Evolutionary conservation across 92 coral and sea anemone species (phyloP).

Genomic region (Diadumene lineata): DNA sequence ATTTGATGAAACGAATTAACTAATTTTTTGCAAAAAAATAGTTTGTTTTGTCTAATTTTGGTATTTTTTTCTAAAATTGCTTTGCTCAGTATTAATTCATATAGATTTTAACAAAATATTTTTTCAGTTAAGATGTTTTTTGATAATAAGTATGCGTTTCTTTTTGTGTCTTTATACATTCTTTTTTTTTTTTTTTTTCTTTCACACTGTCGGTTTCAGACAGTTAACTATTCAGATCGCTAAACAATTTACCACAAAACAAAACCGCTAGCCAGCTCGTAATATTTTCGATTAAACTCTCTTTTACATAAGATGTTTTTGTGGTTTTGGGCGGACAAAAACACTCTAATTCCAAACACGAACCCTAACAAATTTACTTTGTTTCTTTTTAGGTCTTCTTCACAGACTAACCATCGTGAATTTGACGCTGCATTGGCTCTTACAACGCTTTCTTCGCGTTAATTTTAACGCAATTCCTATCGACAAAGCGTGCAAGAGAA

Average conservation of each 20-base stretch:
- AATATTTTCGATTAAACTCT: slow-evolving; percentile 4
- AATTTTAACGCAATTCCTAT: slow-evolving; percentile 15
- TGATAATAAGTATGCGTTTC: background rate
- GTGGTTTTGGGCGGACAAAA: slow-evolving; percentile 9
- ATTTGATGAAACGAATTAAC: background rate
- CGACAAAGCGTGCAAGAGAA: background rate
- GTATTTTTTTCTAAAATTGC: background rate
- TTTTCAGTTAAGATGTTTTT: background rate
- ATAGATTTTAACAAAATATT: no score
- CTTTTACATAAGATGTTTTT: slow-evolving; percentile 2
- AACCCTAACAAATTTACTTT: background rate
- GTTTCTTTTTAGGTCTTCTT: slow-evolving; percentile 50
- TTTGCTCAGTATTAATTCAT: background rate
- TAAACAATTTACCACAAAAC: slow-evolving; percentile 29
- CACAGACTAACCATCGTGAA: slow-evolving; percentile 73
- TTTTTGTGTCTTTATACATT: background rate
- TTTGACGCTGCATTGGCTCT: slow-evolving; percentile 80
- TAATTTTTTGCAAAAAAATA: background rate
- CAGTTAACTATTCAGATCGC: no score
- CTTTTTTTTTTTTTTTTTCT: background rate
- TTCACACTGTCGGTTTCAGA: no score
- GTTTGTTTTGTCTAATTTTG: background rate
- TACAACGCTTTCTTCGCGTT: slow-evolving; percentile 81
- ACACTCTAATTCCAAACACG: background rate
- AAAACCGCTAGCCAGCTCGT: slow-evolving; percentile 40